Base-by-base conservation (phyloP, 2,797 vertebrate species). In the Enteromius mattozi region DNA sequence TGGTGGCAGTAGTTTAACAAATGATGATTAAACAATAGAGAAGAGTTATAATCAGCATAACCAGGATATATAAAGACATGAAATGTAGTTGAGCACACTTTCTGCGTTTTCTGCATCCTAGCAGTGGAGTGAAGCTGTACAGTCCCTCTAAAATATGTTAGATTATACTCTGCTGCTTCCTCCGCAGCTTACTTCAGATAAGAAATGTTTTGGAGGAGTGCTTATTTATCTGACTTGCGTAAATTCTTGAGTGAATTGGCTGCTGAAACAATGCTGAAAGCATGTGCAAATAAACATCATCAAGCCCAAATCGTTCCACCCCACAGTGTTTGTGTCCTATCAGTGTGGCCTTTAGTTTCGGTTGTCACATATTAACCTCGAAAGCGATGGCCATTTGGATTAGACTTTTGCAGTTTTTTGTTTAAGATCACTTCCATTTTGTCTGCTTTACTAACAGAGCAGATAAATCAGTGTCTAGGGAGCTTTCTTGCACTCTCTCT, bases 401-500 rank as follows among this genome's bases (percentile, higher is more conserved):
- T 66, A 30, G 59, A 30, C 66, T 27, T 71, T 71, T 72, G 40
- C 27, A 24, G 30, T 56, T 78, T 83, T 51, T 61, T 74, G 13
- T 81, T 85, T 75, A 75, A 78, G 40, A 72, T 85, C 33, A 61
- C 56, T 74, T 82, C 35, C 13, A 74, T 81, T 72, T 47, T 78
- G 68, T 65, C 56, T 74, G 74, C 69, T 84, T 79, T 42, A 21
- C 37, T 24, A 71, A 72, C 59, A 21, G 75, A 61, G 51, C 45
- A 6, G 76, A 56, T 30, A 77, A 69, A 66, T 86, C 78, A 78
- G 77, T 59, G 69, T 82, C 69, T 78, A 35, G n/a, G 61, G 68
- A 79, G 47, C 17, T 80, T 80, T 80, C 35, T 47, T 74, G 30
- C 19, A 13, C 85, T 88, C n/a, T 88, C 21, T 88, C 89, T 88